A percentile compares a stretch with the other conserved stretches of the same genome.
These are phyloP conservation scores for Calcarius lapponicus DNA, from an alignment of 2,797 vertebrate genomes.

Conservation along the genomic window DNA sequence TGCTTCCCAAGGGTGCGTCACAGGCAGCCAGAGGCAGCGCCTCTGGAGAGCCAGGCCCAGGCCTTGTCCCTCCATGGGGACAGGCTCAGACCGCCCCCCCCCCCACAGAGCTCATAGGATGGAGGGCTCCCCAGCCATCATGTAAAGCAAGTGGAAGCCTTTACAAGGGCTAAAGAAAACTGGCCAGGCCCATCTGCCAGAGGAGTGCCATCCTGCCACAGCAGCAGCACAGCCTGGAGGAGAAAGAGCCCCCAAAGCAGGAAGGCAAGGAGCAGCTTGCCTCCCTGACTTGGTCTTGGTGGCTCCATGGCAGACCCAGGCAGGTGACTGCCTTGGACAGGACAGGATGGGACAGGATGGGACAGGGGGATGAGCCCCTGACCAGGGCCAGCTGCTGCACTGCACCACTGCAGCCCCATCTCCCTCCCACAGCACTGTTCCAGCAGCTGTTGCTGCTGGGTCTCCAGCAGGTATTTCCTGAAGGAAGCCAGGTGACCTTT, in stretches of 20 bases:
- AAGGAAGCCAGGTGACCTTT: not conserved
- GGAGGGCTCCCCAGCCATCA: no score
- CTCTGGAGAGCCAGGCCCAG: not conserved
- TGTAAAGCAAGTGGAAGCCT: not conserved
- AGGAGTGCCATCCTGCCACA: not conserved
- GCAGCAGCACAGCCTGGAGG: not conserved
- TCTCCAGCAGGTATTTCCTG: not conserved
- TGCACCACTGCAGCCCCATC: not conserved
- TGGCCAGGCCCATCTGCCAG: not conserved
- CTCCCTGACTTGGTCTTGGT: not conserved
- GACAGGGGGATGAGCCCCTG: not conserved
- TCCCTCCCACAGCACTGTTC: not conserved
- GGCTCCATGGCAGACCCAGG: not conserved
- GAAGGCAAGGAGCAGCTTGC: not conserved
- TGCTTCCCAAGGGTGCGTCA: fast-evolving
- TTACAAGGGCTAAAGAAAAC: not conserved
- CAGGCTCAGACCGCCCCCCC: fast-evolving
- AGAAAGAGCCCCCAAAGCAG: not conserved
- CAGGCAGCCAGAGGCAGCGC: not conserved
- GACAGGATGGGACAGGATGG: no score
- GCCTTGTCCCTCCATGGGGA: not conserved
- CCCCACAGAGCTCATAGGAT: fast-evolving
- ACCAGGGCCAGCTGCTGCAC: not conserved
- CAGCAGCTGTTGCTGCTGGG: not conserved
- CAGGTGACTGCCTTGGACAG: not conserved